Conservation (phyloP, 2,113 vertebrate species). For the Fukomys damarensis region DNA sequence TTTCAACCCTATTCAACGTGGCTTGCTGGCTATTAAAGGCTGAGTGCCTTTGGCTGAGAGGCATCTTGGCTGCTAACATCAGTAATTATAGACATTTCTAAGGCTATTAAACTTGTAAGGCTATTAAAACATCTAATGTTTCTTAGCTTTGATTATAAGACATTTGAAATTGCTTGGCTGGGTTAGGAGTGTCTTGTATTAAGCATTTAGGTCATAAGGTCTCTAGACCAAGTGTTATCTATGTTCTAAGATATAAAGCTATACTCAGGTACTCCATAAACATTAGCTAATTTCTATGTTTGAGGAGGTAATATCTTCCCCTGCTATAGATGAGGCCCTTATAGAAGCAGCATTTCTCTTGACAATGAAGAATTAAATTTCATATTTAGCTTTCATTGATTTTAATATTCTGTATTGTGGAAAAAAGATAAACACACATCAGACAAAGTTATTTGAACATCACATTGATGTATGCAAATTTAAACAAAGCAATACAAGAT, state of each 20-base stretch:
- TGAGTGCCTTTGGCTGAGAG: conserved; percentile 78
- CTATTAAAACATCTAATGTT: conserved; percentile 79
- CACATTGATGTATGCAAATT: neutral
- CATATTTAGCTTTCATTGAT: neutral
- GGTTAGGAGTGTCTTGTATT: conserved; percentile 65
- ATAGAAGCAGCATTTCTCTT: conserved; percentile 30
- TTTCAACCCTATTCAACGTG: conserved; percentile 73
- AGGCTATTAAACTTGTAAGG: conserved; percentile 77
- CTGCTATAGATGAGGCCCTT: conserved; percentile 20
- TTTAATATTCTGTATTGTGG: neutral
- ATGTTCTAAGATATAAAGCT: conserved; percentile 57
- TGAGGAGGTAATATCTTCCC: conserved; percentile 39
- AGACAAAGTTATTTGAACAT: neutral
- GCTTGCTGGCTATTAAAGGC: conserved; percentile 76
- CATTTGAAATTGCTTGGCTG: conserved; percentile 63
- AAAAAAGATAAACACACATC: neutral
- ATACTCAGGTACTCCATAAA: conserved; percentile 39
- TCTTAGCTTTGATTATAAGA: conserved; percentile 79
- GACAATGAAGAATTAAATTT: conserved; percentile 40
- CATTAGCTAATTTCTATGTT: conserved; percentile 53
- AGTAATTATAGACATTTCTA: conserved; percentile 79
- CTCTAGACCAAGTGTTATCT: conserved; percentile 67
- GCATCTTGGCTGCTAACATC: conserved; percentile 76
- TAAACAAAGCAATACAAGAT: neutral
- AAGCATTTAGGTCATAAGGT: conserved; percentile 72